Evolutionary conservation across 2,113 vertebrate genomes (phyloP), one percentile per base, ranked within the genome.

Genomic region (Takifugu bimaculatus): DNA sequence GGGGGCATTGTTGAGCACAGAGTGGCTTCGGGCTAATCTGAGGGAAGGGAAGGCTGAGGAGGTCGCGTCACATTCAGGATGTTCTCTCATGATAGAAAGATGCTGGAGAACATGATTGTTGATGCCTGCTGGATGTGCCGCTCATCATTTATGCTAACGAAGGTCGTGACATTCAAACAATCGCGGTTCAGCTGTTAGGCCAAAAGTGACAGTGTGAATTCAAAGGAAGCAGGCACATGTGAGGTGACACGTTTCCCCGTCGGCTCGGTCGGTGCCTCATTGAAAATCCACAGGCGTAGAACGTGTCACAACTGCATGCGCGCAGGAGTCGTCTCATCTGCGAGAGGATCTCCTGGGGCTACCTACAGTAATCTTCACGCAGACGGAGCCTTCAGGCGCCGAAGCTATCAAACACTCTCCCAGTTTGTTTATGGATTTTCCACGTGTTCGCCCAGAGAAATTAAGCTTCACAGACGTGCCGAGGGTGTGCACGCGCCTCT

Each of bases 401-500:
- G 68, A n/a, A 48, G 56, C 70, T 69, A 79, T 85, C 73, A 83
- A 69, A 59, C 63, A 70, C 68, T 20, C 20, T 20, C 20, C 20
- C 50, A 50, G 61, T 85, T 84, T 82, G 80, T 83, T 85, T 85
- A 85, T 85, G 62, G 85, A 89, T 88, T 87, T 81, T 65, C 70
- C 60, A 27, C 35, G 25, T 74, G 70, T 78, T 74, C 59, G 50
- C 66, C 74, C 63, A 62, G 83, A 81, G 70, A 85, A 85, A 83
- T 70, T 75, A 43, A 60, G 65, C 70, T 74, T 86, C 81, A 80
- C 6, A 10, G 78, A 61, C 53, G 20, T 20, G 20, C 20, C 20
- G 20, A 20, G 20, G 20, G 20, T 20, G 20, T 20, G 20, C 53
- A 72, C 73, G 85, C 80, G 20, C 29, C 5, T 4, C 29, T 32